Evolutionary conservation across 2,113 vertebrate species (phyloP).

Genomic region (Erythrocercus mccallii): DNA sequence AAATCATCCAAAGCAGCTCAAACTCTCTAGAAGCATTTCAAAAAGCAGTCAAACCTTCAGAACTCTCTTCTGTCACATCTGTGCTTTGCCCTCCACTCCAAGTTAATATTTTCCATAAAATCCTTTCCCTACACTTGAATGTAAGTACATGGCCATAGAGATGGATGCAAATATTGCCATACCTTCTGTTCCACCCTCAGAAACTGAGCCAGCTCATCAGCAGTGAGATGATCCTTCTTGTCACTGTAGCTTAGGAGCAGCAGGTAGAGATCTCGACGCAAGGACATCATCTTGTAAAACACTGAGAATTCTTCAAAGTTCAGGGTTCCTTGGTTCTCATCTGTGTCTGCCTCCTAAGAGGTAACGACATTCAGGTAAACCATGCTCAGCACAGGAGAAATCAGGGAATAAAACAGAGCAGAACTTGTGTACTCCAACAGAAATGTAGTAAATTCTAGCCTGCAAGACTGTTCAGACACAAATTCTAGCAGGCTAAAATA

Average conservation of each 20-base stretch:
- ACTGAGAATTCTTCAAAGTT: conserved; percentile 96
- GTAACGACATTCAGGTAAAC: not conserved
- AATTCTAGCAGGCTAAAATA: not conserved
- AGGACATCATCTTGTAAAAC: conserved; percentile 99
- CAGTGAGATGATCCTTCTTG: conserved; percentile 92
- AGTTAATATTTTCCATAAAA: not conserved
- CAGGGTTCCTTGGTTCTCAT: conserved; percentile 93
- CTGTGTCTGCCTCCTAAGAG: conserved; percentile 92
- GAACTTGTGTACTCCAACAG: not conserved
- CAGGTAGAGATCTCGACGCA: conserved; percentile 91
- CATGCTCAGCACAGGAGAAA: not conserved
- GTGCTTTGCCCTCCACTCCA: not conserved
- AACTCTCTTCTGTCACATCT: not conserved
- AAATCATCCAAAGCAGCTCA: not conserved
- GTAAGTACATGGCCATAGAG: fast-evolving
- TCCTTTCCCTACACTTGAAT: not conserved
- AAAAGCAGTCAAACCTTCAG: not conserved
- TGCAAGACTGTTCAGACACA: not conserved
- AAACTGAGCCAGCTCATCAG: conserved; percentile 88
- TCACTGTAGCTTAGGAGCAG: conserved; percentile 91
- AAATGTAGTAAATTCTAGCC: not conserved
- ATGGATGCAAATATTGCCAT: not conserved
- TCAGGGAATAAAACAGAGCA: not conserved
- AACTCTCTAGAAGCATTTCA: not conserved
- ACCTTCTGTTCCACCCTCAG: conserved; percentile 94